Evolutionary conservation across 1,140 invertebrate species (phyloP), one percentile per base, ranked within the genome.

Genomic region (Halictus rubicundus): DNA sequence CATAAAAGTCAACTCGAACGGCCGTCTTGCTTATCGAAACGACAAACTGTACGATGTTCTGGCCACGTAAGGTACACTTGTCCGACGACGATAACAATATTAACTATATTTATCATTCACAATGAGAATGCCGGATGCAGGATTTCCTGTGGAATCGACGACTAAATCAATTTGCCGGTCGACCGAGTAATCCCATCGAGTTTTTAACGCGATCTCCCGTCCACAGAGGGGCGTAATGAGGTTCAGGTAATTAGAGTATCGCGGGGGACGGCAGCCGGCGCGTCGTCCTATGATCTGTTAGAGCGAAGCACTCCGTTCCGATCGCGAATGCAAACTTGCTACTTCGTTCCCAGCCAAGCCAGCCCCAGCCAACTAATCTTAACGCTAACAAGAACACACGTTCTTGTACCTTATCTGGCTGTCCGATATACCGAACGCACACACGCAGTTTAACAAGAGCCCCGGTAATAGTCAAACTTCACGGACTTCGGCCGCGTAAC

Each of bases 301-400:
- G 25, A 76, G 59, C 52, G 39, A 42, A 37, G 37, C 46, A n/a
- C 64, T 59, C 60, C 65, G 74, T 25, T 52, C 46, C 27, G 23
- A 27, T 70, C n/a, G 16, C 61, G 61, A 6, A 57, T 54, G 75
- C 70, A 70, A 77, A 77, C 75, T 70, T 77, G 57, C 52, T 39
- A 70, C 68, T 49, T 70, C 75, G 57, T 52, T 49, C 37, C 57
- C 42, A 12, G 10, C 42, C 42, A 14, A 19, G 10, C 9, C 39
- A 54, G 46, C 39, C 10, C 9, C 39, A 39, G 32, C 39, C n/a
- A 68, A 70, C 68, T 77, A 70, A 77, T 77, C 68, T 60, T 49
- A 70, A 77, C 75, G 57, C 69, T 77, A 77, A 77, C 75, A 70
- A 77, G 75, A 77, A 77, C 75, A 77, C 57, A 42, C 60, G 75